Percentiles rank a stretch among this genome's conserved stretches.
phyloP scores from a whole-genome alignment of 2,113 vertebrate species.

The Melanostigma gelatinosum region DNA sequence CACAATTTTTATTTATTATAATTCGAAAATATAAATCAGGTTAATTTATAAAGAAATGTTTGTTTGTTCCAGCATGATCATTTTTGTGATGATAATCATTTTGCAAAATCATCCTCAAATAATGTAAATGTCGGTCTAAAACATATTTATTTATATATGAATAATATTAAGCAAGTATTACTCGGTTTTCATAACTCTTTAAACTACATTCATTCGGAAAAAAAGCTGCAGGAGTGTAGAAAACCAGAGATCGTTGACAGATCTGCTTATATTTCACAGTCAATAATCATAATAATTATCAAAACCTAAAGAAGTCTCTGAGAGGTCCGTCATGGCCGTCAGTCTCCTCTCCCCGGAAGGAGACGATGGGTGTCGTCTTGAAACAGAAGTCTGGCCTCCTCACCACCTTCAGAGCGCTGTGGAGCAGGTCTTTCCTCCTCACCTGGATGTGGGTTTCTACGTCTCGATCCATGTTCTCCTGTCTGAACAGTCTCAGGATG shows the following conservation, averaged over 20 bases:
- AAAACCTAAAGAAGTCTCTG: slow-evolving; percentile 79
- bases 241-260: not conserved
- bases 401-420: slow-evolving; percentile 33
- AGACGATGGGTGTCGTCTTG: slow-evolving; percentile 53
- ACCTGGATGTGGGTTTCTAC: slow-evolving; percentile 37
- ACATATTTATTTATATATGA: not conserved
- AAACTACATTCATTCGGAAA: not conserved
- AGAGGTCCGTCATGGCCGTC: slow-evolving; percentile 39
- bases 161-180: not conserved
- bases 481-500: slow-evolving; percentile 41
- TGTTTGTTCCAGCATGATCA: not conserved
- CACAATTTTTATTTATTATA: not conserved
- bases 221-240: not conserved
- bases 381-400: slow-evolving; percentile 66
- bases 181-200: not conserved
- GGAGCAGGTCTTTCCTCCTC: slow-evolving; percentile 51
- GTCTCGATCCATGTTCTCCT: not conserved
- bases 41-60: not conserved
- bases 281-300: not conserved
- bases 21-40: not conserved
- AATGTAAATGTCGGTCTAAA: not conserved
- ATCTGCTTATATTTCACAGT: not conserved
- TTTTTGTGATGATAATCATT: not conserved
- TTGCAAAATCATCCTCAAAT: not conserved
- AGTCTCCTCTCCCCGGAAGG: slow-evolving; percentile 66